These are phyloP conservation scores for Polyommatus icarus DNA, from an alignment of 2,888 invertebrate species.

Conservation along the genomic window DNA sequence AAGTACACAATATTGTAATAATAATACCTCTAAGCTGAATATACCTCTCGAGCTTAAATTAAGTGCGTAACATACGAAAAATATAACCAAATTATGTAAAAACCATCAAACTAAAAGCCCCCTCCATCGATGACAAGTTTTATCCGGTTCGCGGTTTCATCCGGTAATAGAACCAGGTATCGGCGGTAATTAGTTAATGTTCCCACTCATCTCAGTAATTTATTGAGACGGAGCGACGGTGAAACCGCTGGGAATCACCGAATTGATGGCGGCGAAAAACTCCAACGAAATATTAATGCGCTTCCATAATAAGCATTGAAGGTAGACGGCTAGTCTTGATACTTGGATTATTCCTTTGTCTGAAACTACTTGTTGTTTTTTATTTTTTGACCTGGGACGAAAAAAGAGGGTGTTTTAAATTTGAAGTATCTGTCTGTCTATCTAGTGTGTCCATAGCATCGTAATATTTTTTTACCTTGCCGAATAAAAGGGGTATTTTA, in stretches of 20 bases:
- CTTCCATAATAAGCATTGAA: constrained; percentile 69
- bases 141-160: constrained; percentile 32
- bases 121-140: background rate
- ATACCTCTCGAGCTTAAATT: too few relatives aligned
- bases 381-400: background rate
- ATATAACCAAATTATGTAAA: background rate
- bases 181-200: constrained; percentile 79
- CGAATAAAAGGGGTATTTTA: background rate
- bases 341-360: constrained; percentile 37
- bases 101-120: background rate
- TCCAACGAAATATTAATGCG: constrained; percentile 80
- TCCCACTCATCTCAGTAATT: constrained; percentile 76
- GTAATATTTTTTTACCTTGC: background rate
- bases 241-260: constrained; percentile 54
- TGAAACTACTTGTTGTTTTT: background rate
- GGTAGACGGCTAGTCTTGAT: constrained; percentile 53
- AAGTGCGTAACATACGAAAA: background rate
- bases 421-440: background rate
- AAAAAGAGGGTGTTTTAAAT: background rate
- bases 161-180: constrained; percentile 55
- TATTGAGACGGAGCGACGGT: constrained; percentile 74
- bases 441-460: too few relatives aligned
- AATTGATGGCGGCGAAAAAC: constrained; percentile 77
- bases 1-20: too few relatives aligned
- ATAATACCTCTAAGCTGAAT: too few relatives aligned